Percentiles rank a stretch among this genome's conserved stretches.
Evolutionary conservation across 2,113 vertebrate genomes (phyloP).

Genomic region (Excalfactoria chinensis): DNA sequence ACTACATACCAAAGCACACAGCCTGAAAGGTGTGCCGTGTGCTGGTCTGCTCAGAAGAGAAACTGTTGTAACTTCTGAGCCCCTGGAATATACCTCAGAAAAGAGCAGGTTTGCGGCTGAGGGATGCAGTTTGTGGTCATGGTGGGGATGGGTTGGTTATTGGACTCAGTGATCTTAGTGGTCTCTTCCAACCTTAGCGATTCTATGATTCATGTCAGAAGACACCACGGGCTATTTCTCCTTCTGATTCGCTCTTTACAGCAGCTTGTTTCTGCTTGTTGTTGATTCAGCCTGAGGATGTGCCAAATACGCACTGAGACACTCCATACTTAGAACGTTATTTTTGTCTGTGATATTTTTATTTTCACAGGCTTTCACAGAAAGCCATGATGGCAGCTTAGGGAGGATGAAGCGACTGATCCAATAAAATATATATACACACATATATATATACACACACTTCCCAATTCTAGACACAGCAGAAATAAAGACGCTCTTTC

Average conservation of each 20-base stretch:
- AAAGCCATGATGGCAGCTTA: slow-evolving; percentile 15
- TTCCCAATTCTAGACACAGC: background rate
- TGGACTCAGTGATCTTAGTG: no score
- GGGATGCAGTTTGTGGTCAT: no score
- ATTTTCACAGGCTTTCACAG: slow-evolving; percentile 42
- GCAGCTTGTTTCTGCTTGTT: background rate
- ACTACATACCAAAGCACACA: background rate
- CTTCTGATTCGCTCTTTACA: background rate
- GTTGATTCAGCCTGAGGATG: slow-evolving; percentile 25
- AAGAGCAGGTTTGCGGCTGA: no score
- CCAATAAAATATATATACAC: background rate
- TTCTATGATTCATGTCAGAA: background rate
- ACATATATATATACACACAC: background rate
- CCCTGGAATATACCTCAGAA: no score
- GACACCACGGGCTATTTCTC: background rate
- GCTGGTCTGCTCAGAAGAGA: background rate
- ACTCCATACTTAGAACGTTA: background rate
- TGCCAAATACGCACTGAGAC: slow-evolving; percentile 42
- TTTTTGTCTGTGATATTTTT: slow-evolving; percentile 56
- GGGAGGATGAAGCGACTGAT: background rate
- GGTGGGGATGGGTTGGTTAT: no score
- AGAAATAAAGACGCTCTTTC: background rate
- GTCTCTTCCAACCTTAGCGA: no score
- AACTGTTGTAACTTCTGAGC: background rate
- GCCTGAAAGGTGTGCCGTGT: background rate